Base-by-base conservation (phyloP, 2,113 vertebrate genomes). In the Diphyllodes magnificus region DNA sequence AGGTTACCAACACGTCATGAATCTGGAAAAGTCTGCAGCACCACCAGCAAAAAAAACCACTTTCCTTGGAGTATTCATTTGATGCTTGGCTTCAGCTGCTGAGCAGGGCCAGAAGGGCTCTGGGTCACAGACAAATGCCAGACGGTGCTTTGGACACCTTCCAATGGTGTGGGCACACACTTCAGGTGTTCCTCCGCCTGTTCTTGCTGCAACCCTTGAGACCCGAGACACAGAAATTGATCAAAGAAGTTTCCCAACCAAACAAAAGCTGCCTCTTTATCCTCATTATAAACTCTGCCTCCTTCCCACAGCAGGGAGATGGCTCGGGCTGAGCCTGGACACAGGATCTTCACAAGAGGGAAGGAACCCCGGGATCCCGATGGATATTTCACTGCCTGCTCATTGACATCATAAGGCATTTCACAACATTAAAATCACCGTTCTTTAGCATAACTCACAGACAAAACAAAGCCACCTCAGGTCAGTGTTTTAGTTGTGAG, bases 151-250 rank as follows among this genome's bases (percentile, higher is more conserved):
- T 72, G 80, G 54, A 39, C 21, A 44, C 13, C 13, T 63, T 59
- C 82, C 60, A 69, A 0, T 0, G 0, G 35, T 2, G 15, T 42
- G 54, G 60, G 33, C 1, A 0, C 7, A 23, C 10, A 11, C 4
- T 77, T 61, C 42, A 78, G 82, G 25, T 10, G 2, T 27, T 81
- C 42, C 24, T 79, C 40, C 22, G 24, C 40, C 66, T 35, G 17
- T 42, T 42, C 18, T 37, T 54, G 15, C 37, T 61, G 40, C n/a
- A 60, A 2, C 12, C 30, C 23, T 49, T 59, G 39, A 72, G 21
- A 65, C 4, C 19, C 21, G 72, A 49, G 31, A 7, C 25, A 12
- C 47, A 64, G 37, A 63, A 89, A 81, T 0, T 4, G 9, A 12
- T 25, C 61, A 15, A 15, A 49, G 59, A 37, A 15, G 3, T 61